These are phyloP conservation scores for Dryobates pubescens DNA, from an alignment of 2,797 vertebrate species.

Conservation along the genomic window DNA sequence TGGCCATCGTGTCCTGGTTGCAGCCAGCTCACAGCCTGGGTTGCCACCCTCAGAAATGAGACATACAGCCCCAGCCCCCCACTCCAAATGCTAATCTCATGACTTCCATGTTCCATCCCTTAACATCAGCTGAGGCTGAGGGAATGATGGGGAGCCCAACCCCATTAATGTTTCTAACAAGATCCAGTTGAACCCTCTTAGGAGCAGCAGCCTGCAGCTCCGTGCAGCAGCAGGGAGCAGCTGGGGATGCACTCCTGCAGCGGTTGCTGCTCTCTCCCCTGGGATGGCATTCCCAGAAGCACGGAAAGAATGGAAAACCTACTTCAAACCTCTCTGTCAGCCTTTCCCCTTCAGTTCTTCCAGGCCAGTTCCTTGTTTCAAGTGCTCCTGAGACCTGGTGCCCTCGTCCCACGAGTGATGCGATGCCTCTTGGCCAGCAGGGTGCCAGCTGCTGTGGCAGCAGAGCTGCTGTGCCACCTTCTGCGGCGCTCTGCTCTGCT, in stretches of 20 bases:
- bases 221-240: not conserved
- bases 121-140: not conserved
- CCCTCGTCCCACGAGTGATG: not conserved
- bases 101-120: not conserved
- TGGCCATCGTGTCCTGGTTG: fast-evolving
- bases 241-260: not conserved
- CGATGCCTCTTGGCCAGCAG: fast-evolving
- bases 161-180: not conserved
- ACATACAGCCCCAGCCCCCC: not conserved
- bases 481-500: too few relatives aligned
- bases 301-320: not conserved
- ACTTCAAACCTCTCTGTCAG: not conserved
- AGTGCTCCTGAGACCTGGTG: not conserved
- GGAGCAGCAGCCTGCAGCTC: not conserved
- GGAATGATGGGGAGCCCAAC: not conserved
- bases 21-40: not conserved
- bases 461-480: fast-evolving
- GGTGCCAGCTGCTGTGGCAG: not conserved
- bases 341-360: not conserved
- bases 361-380: not conserved
- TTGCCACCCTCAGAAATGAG: not conserved
- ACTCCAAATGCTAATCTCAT: not conserved
- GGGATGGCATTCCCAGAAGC: fast-evolving
- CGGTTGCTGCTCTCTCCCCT: fast-evolving
- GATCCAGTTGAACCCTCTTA: not conserved